Evolutionary conservation across 2,113 vertebrate genomes (phyloP), one percentile per base, ranked within the genome.

Genomic region (Menura novaehollandiae): DNA sequence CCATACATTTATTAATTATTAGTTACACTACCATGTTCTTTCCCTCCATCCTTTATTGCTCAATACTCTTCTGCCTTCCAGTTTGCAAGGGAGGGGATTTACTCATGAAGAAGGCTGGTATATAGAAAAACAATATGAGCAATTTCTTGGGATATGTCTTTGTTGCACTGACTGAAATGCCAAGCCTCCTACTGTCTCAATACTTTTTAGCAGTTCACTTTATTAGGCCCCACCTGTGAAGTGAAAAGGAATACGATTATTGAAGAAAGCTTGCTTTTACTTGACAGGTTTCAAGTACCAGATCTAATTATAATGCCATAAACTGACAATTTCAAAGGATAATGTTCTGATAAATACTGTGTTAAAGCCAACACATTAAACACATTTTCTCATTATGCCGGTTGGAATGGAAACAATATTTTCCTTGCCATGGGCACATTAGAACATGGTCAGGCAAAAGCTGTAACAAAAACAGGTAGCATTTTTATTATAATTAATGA

Each of bases 251-350:
- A 96, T 86, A 95, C 0, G 3, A 84, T 92, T 91, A 91, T 49
- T 81, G 93, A 94, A 88, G 88, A 74, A 96, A 81, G 47, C 88
- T 84, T 91, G 68, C 64, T 97, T 88, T 95, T 84, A 86, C 85
- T 88, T 94, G 96, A 94, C 96, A 96, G 88, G 44, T 96, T 93
- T 95, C 83, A 93, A 94, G 88, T 81, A 94, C 74, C 37, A 93
- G 76, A 96, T 97, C 83, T 81, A 94, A 96, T 97, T 95, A 94
- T 72, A 56, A 56, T 84, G 90, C 86, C 88, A 92, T 86, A 93
- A 90, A 84, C 83, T 91, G 95, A 92, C 96, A 96, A 68, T 94
- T 96, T 92, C 72, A 53, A 68, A 90, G 52, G 68, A 95, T 93
- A 95, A 96, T 87, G 56, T 83, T 91, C 76, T 81, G 72, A 96